These are phyloP conservation scores for Ophion slaviceki DNA, from an alignment of 2,888 invertebrate species.

Conservation along the genomic window DNA sequence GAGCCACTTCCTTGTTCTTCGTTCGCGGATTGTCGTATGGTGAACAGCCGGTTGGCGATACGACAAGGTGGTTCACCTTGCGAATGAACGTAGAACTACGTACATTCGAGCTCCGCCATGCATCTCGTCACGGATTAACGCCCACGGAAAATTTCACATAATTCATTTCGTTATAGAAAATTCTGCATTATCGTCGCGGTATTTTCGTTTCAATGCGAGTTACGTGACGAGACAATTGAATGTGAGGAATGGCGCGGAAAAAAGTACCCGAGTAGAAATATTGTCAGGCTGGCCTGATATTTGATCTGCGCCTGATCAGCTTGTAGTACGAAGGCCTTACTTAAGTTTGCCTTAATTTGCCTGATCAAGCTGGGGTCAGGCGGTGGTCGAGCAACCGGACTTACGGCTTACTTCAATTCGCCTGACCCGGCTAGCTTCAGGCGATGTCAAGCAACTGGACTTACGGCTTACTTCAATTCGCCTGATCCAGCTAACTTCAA, in stretches of 20 bases:
- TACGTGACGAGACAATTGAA: background rate
- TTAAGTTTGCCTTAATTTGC: no score
- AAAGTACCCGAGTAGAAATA: no score
- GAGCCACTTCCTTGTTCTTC: slow-evolving; percentile 52
- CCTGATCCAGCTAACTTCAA: no score
- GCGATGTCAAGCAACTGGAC: no score
- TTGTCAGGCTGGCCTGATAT: no score
- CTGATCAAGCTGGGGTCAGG: no score
- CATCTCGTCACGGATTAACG: slow-evolving; percentile 44
- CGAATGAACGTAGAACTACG: slow-evolving; percentile 66
- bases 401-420: no score
- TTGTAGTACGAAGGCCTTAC: no score
- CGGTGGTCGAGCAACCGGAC: no score
- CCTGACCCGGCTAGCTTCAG: no score
- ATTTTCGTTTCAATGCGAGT: slow-evolving; percentile 10
- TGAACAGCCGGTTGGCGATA: slow-evolving; percentile 66
- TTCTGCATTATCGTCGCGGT: slow-evolving; percentile 20
- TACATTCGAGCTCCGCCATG: slow-evolving; percentile 2
- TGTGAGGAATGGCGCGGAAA: background rate
- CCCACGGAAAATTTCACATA: slow-evolving; percentile 47
- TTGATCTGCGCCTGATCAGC: no score
- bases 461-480: no score
- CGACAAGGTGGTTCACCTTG: slow-evolving; percentile 75
- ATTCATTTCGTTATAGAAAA: slow-evolving; percentile 31
- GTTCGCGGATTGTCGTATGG: slow-evolving; percentile 19